A percentile compares a stretch with the other conserved stretches of the same genome.
These are phyloP conservation scores for Notoglanidium macrostoma DNA, from an alignment of 2,797 vertebrate species.

Conservation along the genomic window DNA sequence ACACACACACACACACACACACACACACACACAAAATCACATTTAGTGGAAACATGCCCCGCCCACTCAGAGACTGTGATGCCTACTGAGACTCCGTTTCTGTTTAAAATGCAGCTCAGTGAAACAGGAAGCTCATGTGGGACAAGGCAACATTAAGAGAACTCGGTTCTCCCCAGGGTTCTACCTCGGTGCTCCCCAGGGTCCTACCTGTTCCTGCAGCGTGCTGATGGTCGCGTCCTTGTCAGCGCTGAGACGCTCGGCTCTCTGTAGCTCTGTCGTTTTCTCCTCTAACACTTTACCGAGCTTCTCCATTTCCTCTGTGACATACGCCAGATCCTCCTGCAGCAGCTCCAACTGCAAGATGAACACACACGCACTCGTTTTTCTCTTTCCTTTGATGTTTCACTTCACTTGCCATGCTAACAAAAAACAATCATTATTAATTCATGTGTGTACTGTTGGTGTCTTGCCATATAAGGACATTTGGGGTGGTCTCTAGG, in stretches of 20 bases:
- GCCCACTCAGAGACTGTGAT: not conserved
- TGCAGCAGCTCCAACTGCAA: slow-evolving; percentile 66
- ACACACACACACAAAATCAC: not conserved
- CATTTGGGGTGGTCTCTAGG: not conserved
- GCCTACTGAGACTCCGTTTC: not conserved
- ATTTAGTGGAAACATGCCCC: not conserved
- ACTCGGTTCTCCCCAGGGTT: not conserved
- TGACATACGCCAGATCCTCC: slow-evolving; percentile 84
- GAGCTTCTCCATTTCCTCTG: slow-evolving; percentile 86
- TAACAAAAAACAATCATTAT: not conserved
- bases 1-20: slow-evolving; percentile 12
- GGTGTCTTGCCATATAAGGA: not conserved
- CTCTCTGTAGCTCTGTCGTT: slow-evolving; percentile 76
- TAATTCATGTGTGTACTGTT: not conserved
- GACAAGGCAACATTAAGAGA: not conserved
- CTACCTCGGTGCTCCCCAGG: slow-evolving; percentile 68
- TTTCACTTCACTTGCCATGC: not conserved
- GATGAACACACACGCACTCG: not conserved
- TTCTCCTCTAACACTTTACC: slow-evolving; percentile 87
- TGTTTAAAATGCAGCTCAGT: not conserved
- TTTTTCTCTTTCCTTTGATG: not conserved
- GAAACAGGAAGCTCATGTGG: not conserved
- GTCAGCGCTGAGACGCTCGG: slow-evolving; percentile 76
- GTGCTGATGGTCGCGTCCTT: slow-evolving; percentile 80
- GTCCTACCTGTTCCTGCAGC: slow-evolving; percentile 80